Evolutionary conservation across 2,113 vertebrate species (phyloP).

Genomic region (Promerops cafer): DNA sequence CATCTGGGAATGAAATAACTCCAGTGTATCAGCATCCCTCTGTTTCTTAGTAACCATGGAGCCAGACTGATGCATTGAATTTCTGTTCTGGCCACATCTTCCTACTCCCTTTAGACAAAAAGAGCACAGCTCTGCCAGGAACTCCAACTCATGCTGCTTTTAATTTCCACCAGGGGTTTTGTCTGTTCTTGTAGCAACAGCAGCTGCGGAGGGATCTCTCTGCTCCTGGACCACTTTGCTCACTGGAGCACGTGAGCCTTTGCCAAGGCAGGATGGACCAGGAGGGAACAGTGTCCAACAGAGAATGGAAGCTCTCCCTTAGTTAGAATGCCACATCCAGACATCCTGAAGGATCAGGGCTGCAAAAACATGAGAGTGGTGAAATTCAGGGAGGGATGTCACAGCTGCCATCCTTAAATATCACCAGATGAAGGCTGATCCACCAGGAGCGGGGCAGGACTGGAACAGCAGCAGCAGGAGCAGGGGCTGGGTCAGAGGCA

Average conservation of each 20-base stretch:
- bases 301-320: neutral
- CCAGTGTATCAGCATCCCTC: neutral
- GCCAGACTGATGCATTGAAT: neutral
- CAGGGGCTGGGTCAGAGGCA: neutral
- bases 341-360: neutral
- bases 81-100: neutral
- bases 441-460: neutral
- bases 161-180: neutral
- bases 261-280: neutral
- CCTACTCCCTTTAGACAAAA: neutral
- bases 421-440: neutral
- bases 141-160: neutral
- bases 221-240: neutral
- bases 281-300: neutral
- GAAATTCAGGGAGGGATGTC: neutral
- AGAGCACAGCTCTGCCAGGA: neutral
- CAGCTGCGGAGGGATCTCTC: neutral
- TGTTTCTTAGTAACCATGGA: conserved; percentile 8
- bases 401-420: neutral
- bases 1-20: neutral
- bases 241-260: neutral
- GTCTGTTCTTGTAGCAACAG: neutral
- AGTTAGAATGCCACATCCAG: neutral
- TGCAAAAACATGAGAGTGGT: neutral
- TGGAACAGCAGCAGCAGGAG: neutral